A percentile compares a stretch with the other conserved stretches of the same genome.
Conservation (phyloP, 2,113 vertebrate species). For the Seriola rivoliana region DNA sequence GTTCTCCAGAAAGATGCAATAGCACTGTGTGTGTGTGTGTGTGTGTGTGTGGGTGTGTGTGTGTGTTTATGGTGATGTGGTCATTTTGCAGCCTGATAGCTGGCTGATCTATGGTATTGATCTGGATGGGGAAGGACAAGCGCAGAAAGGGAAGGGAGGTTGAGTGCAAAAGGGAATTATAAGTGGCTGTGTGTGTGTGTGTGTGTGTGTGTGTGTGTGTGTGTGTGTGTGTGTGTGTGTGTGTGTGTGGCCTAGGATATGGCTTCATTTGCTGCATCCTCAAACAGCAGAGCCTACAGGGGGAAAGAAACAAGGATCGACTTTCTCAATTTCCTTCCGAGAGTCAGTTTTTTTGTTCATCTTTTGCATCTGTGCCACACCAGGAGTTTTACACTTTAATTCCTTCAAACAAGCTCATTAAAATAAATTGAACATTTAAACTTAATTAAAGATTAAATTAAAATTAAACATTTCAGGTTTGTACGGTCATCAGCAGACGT, state of each 20-base stretch:
- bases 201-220: constrained; percentile 33
- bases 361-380: neutral
- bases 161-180: constrained; percentile 42
- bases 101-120: constrained; percentile 87
- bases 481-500: neutral
- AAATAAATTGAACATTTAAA: constrained; percentile 47
- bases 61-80: constrained; percentile 85
- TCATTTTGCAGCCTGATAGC: constrained; percentile 86
- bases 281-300: constrained; percentile 26
- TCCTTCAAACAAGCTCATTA: constrained; percentile 31
- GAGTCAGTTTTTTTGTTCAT: neutral
- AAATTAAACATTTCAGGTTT: constrained; percentile 33
- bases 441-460: constrained; percentile 21
- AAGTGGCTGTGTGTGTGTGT: constrained; percentile 50
- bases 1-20: constrained; percentile 45
- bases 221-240: constrained; percentile 33
- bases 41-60: constrained; percentile 57
- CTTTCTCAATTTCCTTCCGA: constrained; percentile 7
- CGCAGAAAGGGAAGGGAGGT: constrained; percentile 42
- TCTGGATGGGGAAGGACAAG: constrained; percentile 76
- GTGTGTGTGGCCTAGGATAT: constrained; percentile 38
- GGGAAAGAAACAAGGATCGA: constrained; percentile 3
- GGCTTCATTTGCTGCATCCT: constrained; percentile 60
- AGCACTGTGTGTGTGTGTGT: constrained; percentile 12
- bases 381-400: neutral